Evolutionary conservation across 2,888 invertebrate species (phyloP), one percentile per base, ranked within the genome.

Genomic region (Macaria notata): DNA sequence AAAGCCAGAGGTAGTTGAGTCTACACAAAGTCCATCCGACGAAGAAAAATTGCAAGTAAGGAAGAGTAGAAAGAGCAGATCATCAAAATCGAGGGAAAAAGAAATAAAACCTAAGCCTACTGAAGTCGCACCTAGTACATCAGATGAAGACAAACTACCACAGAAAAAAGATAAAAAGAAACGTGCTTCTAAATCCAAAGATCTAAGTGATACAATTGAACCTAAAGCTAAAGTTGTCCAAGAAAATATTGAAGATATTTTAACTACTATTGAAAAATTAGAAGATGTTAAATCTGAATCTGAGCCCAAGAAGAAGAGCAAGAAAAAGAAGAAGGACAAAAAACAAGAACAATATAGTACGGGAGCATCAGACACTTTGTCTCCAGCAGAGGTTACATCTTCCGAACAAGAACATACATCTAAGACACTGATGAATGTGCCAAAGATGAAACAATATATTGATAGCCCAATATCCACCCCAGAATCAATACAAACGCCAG

Each of bases 51-150:
- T 70, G 57, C 60, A 56, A 31, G 42, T 56, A 4, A 79, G 71
- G 61, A 83, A 79, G 62, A 70, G 63, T 51, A 76, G 82, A 59
- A 87, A 83, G 64, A 78, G 75, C 59, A 77, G 84, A n/a, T 69
- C 82, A n/a, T 79, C 80, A 1, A 90, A 89, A 68, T 89, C 90
- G 6, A 85, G 74, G 50, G 84, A 83, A 60, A 90, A 89, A 65
- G 89, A 83, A 58, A 72, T 80, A n/a, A 82, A 77, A 69, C 56
- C 69, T 38, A 73, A 75, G 64, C 36, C 54, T 52, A 49, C 62
- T 38, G 74, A 75, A 30, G 45, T 66, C 31, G 63, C 66, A 47
- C 66, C 68, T 41, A 77, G 65, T 59, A 79, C 76, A 56, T 74
- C 77, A 19, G 80, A 81, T 53, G 81, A 85, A 70, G 78, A 83